Percentiles rank a stretch among this genome's conserved stretches.
These are phyloP conservation scores for Pogonocherus hispidulus DNA, from an alignment of 2,888 invertebrate genomes.

Conservation along the genomic window DNA sequence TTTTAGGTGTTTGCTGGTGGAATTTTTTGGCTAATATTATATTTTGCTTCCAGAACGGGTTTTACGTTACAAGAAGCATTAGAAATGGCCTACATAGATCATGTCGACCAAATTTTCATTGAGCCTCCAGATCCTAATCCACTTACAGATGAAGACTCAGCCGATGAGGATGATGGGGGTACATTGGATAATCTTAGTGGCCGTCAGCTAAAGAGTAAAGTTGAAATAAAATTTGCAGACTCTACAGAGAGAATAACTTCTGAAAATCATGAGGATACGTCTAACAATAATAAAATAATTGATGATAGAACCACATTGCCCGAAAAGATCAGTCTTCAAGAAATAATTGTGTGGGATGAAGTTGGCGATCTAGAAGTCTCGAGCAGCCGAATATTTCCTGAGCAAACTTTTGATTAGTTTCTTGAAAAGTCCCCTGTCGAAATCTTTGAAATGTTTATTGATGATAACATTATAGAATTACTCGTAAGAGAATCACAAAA, in stretches of 20 bases:
- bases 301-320: neutral
- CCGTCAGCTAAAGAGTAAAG: conserved; percentile 13
- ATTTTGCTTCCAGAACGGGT: conserved; percentile 4
- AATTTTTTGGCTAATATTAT: neutral
- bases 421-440: conserved; percentile 1
- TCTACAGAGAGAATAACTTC: conserved; percentile 2
- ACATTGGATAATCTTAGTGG: conserved; percentile 17
- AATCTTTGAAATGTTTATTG: neutral
- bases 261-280: conserved; percentile 1
- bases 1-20: neutral
- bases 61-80: conserved; percentile 5
- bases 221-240: conserved; percentile 13
- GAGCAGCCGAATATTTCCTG: neutral
- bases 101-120: conserved; percentile 7
- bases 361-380: neutral
- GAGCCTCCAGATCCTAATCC: conserved; percentile 11
- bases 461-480: conserved; percentile 13
- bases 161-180: conserved; percentile 16
- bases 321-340: neutral
- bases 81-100: conserved; percentile 4
- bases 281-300: neutral
- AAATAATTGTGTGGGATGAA: neutral
- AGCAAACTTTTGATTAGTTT: neutral
- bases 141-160: neutral
- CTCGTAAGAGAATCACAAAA: conserved; percentile 17